phyloP scores from a whole-genome alignment of 2,888 invertebrate species.

The Patella depressa region DNA sequence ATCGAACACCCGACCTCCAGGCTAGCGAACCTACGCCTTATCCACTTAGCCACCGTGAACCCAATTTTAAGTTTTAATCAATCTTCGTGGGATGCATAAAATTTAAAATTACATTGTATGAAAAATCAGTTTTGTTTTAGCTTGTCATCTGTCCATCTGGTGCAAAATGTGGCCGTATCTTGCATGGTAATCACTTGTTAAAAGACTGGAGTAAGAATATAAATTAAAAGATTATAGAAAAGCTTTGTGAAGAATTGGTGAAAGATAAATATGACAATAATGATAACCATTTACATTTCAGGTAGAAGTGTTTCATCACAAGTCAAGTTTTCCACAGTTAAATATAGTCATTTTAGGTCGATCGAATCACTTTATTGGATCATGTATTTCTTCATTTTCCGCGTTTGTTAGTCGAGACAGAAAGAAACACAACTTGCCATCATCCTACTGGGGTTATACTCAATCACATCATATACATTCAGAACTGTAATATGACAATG shows the following conservation, averaged over 20 bases:
- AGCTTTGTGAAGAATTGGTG: not conserved
- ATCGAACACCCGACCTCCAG: too few relatives aligned
- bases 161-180: too few relatives aligned
- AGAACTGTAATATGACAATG: not conserved
- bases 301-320: conserved; percentile 63
- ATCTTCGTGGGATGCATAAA: too few relatives aligned
- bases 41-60: too few relatives aligned
- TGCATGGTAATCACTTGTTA: not conserved
- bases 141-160: too few relatives aligned
- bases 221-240: not conserved
- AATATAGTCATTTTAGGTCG: conserved; percentile 66
- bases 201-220: too few relatives aligned
- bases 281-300: conserved; percentile 35
- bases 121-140: not conserved
- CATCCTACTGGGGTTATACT: conserved; percentile 57
- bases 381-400: conserved; percentile 70
- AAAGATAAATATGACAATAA: not conserved
- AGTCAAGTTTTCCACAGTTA: conserved; percentile 68
- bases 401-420: conserved; percentile 66
- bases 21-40: too few relatives aligned
- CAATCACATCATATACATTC: not conserved
- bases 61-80: too few relatives aligned
- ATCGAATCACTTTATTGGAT: conserved; percentile 68
- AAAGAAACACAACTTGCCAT: conserved; percentile 49
- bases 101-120: too few relatives aligned